phyloP scores from a whole-genome alignment of 2,888 invertebrate genomes.

The Heliconius hortense region DNA sequence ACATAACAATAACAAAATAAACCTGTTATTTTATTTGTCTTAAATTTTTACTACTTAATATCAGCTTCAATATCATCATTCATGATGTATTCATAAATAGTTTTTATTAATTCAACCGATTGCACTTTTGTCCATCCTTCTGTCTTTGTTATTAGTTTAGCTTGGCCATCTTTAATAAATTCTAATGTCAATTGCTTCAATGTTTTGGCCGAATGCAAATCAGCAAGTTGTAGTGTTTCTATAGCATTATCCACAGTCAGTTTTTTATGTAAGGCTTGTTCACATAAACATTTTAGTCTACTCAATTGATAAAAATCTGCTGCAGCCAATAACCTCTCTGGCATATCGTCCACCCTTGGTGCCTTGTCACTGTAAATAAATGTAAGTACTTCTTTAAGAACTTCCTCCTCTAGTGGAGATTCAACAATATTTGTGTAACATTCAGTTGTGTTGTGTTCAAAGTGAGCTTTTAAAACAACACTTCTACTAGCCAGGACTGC shows the following conservation, averaged over 20 bases:
- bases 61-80: conserved; percentile 66
- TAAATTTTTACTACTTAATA: conserved; percentile 40
- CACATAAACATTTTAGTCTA: conserved; percentile 69
- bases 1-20: no score
- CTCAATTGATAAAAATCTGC: conserved; percentile 74
- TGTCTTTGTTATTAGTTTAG: conserved; percentile 69
- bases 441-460: conserved; percentile 74
- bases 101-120: conserved; percentile 70
- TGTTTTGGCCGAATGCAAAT: conserved; percentile 68
- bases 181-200: conserved; percentile 67
- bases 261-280: conserved; percentile 71
- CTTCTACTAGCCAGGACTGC: conserved; percentile 72
- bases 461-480: conserved; percentile 72
- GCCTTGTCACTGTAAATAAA: conserved; percentile 75
- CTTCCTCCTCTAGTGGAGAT: conserved; percentile 68
- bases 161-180: conserved; percentile 75
- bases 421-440: conserved; percentile 68
- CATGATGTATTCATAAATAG: conserved; percentile 73
- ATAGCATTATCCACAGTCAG: conserved; percentile 74
- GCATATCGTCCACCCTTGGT: conserved; percentile 70
- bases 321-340: conserved; percentile 71
- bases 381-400: conserved; percentile 66
- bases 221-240: conserved; percentile 70
- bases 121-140: conserved; percentile 71
- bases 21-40: neutral